Percentiles rank a stretch among this genome's conserved stretches.
Conservation (phyloP, 2,113 vertebrate species). For the Erythrocercus mccallii region DNA sequence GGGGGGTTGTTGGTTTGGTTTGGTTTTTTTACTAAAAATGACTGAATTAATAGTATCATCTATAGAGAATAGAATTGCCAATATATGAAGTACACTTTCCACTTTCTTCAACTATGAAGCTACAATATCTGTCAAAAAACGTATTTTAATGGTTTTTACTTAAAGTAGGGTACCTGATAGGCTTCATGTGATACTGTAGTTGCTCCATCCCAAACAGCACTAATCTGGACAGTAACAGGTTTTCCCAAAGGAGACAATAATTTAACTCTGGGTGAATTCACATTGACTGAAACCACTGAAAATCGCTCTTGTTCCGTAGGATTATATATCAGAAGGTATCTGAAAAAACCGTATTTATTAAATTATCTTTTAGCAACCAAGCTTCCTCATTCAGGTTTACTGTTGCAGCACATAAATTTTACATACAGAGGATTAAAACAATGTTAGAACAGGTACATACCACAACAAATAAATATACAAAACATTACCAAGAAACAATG, state of each 20-base stretch:
- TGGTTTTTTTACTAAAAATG: not conserved
- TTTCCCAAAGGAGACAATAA: conserved; percentile 74
- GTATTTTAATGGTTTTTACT: not conserved
- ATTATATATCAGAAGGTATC: conserved; percentile 84
- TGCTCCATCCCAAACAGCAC: conserved; percentile 82
- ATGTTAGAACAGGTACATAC: not conserved
- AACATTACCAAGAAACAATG: conserved; percentile 23
- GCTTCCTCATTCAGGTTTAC: not conserved
- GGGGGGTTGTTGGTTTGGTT: too few relatives aligned
- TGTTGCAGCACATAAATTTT: not conserved
- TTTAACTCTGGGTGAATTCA: conserved; percentile 74
- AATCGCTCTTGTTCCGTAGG: conserved; percentile 81
- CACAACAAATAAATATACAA: conserved; percentile 37
- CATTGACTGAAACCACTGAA: conserved; percentile 76
- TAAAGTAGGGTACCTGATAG: conserved; percentile 79
- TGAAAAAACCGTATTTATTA: conserved; percentile 62
- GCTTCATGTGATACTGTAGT: conserved; percentile 66
- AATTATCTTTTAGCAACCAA: conserved; percentile 9
- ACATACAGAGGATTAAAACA: not conserved
- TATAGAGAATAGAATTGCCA: not conserved
- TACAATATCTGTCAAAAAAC: not conserved
- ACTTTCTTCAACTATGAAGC: not conserved
- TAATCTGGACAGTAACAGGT: conserved; percentile 78
- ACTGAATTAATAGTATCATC: not conserved
- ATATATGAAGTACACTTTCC: not conserved